Base-by-base conservation (phyloP, 2,113 vertebrate species). In the Dinomys branickii region DNA sequence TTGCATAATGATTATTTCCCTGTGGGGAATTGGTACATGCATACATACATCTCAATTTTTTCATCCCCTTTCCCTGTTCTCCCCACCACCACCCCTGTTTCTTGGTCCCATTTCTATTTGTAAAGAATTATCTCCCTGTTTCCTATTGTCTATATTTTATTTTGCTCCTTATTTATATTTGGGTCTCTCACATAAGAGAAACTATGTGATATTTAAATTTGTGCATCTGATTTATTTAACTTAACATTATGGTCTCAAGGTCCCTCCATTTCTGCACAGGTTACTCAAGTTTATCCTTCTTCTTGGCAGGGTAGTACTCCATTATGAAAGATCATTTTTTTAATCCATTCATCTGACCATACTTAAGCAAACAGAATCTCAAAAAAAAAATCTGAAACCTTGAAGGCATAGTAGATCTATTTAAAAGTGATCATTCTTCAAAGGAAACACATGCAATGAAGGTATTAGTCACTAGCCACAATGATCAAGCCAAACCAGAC, bases 361-460 rank as follows among this genome's bases (percentile, higher is more conserved):
- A 90, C 91, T 71, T 91, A 84, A 67, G 35, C 14, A 86, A 90
- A 88, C 16, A 71, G 52, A 78, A 93, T 41, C 52, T 78, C 52
- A 1, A 44, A 92, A 84, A 75, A 54, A 82, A 83, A 59, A 59
- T 24, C 50, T 81, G 38, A 81, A 96, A 50, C 1, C 10, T 88
- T 69, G 12, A 59, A 52, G 50, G 50, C 24, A 58, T 28, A 75
- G 2, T 28, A 80, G 78, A 26, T 69, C 35, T 77, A 88, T 10
- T 81, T 80, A 17, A 75, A 94, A 90, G 35, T 85, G 85, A 85
- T 59, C 22, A 63, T 56, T 16, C 28, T 35, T 75, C 38, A 85
- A 52, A 14, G 33, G 33, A 7, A 88, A 93, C n/a, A 59, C 13
- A 26, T 59, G 54, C 2, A 41, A 41, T 63, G 50, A 80, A 71